Conservation (phyloP, 1,140 invertebrate genomes). For the Listronotus oregonensis region DNA sequence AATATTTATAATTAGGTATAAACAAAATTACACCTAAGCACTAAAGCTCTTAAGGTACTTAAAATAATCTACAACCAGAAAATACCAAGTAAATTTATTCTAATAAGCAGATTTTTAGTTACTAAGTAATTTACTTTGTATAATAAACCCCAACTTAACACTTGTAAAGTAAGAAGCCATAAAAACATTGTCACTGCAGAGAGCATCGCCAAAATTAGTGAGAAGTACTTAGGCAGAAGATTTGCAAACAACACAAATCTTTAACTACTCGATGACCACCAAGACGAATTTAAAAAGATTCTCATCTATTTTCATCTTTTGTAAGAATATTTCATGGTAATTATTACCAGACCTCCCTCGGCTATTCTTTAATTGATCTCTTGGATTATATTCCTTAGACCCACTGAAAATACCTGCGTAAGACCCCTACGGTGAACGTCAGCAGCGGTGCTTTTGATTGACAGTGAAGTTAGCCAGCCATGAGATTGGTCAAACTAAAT, state of each 20-base stretch:
- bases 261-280: constrained; percentile 10
- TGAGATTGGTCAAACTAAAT: constrained; percentile 43
- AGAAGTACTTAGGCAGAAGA: background rate
- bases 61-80: no score
- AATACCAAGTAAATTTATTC: no score
- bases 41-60: no score
- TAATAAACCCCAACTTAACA: constrained; percentile 2
- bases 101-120: no score
- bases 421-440: constrained; percentile 29
- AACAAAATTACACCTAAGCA: no score
- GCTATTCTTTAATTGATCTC: constrained; percentile 36
- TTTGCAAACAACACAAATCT: background rate
- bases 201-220: background rate
- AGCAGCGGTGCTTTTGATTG: constrained; percentile 40
- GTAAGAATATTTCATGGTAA: constrained; percentile 33
- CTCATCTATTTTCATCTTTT: constrained; percentile 13
- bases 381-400: constrained; percentile 34
- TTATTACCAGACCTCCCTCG: constrained; percentile 41
- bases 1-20: no score
- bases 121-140: no score
- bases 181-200: background rate
- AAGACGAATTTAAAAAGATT: constrained; percentile 13
- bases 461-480: constrained; percentile 35
- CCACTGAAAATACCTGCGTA: constrained; percentile 28
- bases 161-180: constrained; percentile 11